These are phyloP conservation scores for Radopholus similis DNA, from an alignment of 1,140 invertebrate genomes.

Conservation along the genomic window DNA sequence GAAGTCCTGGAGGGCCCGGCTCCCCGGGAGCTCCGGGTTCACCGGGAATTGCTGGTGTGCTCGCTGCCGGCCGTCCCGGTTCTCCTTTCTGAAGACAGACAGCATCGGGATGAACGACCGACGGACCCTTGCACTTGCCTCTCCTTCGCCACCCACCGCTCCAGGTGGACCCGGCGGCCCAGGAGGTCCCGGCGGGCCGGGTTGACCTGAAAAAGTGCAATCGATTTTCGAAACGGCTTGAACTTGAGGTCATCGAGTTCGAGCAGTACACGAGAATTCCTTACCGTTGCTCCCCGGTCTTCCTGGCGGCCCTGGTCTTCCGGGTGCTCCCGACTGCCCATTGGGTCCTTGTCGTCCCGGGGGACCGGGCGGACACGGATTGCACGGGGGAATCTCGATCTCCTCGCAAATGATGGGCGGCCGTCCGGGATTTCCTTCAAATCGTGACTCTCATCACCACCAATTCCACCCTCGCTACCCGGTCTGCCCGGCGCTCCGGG, in stretches of 20 bases:
- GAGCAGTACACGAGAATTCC: no score
- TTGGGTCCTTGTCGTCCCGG: conserved; percentile 17
- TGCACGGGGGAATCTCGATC: conserved; percentile 54
- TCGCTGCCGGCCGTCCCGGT: conserved; percentile 26
- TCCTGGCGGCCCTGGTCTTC: conserved; percentile 21
- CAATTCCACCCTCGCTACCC: conserved; percentile 1
- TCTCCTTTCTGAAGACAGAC: conserved; percentile 18
- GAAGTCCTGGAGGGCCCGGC: conserved; percentile 27
- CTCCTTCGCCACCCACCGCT: conserved; percentile 15
- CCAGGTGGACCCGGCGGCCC: conserved; percentile 26
- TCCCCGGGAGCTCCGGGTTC: conserved; percentile 27
- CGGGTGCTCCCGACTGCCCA: conserved; percentile 27
- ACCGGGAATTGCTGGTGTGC: conserved; percentile 29
- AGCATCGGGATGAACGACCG: neutral
- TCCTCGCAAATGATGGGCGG: conserved; percentile 58
- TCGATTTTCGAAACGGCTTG: neutral
- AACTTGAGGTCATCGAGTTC: neutral
- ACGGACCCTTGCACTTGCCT: neutral
- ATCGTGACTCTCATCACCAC: neutral
- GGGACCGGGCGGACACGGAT: conserved; percentile 49
- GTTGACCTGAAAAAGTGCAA: conserved; percentile 20
- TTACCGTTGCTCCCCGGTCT: conserved; percentile 26
- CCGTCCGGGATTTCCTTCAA: conserved; percentile 18
- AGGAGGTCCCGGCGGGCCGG: conserved; percentile 22
- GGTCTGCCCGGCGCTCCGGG: conserved; percentile 38